Evolutionary conservation across 1,140 invertebrate genomes (phyloP), one percentile per base, ranked within the genome.

Genomic region (Cydia strobilella): DNA sequence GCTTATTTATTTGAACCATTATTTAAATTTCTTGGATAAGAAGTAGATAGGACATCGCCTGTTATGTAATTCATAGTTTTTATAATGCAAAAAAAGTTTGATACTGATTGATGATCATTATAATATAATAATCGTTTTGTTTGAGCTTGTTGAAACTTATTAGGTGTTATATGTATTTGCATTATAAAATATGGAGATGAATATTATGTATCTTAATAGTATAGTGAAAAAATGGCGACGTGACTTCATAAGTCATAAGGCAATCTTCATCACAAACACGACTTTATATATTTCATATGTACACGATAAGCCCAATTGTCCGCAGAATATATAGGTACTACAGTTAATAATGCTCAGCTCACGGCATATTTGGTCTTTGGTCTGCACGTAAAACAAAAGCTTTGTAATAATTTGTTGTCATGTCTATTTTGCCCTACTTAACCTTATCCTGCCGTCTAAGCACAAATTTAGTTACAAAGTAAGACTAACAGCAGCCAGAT

Each of bases 91-190:
- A 59, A 12, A 2, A 59, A 51, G 48, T 51, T 51, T 51, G 3
- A 51, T 51, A 51, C 35, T 66, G 63, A 66, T 66, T 66, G 63
- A 66, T 66, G 23, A 31, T 66, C 27, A 66, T 66, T 31, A 31
- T 66, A 35, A 66, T 66, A 35, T 27, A 35, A 31, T n/a, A 66
- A 31, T 31, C 63, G 63, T 66, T 39, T 69, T 39, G 65, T 69
- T 42, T 69, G 27, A 69, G 65, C n/a, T 69, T 39, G 65, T 39
- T 69, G 65, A 69, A 69, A 66, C 27, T 66, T 66, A 66, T 66
- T 66, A 66, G 63, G 63, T 66, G 63, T 66, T 35, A 66, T 31
- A 66, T 66, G 35, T 66, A 66, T 66, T 66, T 66, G 63, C 63
- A 66, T 66, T 66, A 31, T 66, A 66, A 66, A 35, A 31, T 66